A percentile compares a stretch with the other conserved stretches of the same genome.
These are phyloP conservation scores for Acomys russatus DNA, from an alignment of 2,797 vertebrate genomes.

Conservation along the genomic window DNA sequence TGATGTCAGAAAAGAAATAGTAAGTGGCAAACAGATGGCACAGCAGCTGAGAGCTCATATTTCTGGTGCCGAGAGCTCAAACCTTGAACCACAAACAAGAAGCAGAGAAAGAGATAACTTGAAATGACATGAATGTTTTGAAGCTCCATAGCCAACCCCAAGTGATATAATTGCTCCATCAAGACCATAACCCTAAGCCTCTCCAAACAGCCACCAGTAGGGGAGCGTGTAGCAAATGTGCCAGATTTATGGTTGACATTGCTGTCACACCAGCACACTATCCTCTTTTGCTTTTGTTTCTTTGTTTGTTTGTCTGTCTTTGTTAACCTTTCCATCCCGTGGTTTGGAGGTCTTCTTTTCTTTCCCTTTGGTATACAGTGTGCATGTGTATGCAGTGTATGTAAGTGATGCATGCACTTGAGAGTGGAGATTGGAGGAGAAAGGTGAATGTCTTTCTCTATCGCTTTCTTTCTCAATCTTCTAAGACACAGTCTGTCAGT, in stretches of 20 bases:
- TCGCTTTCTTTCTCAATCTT: neutral
- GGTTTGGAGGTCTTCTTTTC: neutral
- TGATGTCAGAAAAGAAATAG: neutral
- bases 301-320: neutral
- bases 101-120: neutral
- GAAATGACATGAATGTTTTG: neutral
- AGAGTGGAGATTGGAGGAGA: neutral
- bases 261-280: neutral
- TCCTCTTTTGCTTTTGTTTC: neutral
- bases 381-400: neutral
- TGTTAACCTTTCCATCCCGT: no score
- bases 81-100: neutral
- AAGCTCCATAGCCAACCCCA: neutral
- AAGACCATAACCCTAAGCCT: neutral
- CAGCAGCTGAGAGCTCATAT: neutral
- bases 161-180: neutral
- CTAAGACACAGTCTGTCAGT: neutral
- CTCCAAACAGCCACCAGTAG: neutral
- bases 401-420: neutral
- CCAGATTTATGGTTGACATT: neutral
- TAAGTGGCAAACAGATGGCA: neutral
- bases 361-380: neutral
- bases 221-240: neutral
- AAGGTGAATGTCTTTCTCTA: neutral
- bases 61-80: neutral